A percentile compares a stretch with the other conserved stretches of the same genome.
Evolutionary conservation across 2,797 vertebrate species (phyloP).

Genomic region (Enteromius argenteus): DNA sequence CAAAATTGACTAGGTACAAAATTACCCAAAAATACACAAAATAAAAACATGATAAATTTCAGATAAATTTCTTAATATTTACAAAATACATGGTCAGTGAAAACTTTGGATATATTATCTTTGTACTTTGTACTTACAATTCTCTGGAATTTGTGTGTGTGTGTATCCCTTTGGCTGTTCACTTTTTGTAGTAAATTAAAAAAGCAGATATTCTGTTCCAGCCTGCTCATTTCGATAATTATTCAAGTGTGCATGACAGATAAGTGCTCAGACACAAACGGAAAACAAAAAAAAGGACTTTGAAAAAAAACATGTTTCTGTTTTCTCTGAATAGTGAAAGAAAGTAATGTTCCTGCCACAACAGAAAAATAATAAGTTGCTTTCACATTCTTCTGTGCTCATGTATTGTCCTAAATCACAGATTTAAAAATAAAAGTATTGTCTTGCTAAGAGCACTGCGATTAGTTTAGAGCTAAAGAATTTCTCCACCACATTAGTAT

Average conservation of each 20-base stretch:
- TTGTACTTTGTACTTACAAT: too few relatives aligned
- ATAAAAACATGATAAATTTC: too few relatives aligned
- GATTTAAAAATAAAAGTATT: slow-evolving; percentile 4
- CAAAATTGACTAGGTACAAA: too few relatives aligned
- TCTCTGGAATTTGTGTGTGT: too few relatives aligned
- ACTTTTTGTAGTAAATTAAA: slow-evolving; percentile 1
- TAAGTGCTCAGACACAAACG: neutral
- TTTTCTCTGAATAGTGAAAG: slow-evolving; percentile 7
- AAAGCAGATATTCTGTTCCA: slow-evolving; percentile 3
- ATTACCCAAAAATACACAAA: too few relatives aligned
- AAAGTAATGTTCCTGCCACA: slow-evolving; percentile 7
- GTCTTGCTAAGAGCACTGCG: neutral
- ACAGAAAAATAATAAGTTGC: neutral
- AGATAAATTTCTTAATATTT: too few relatives aligned
- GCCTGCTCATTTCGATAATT: slow-evolving; percentile 44
- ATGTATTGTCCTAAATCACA: slow-evolving; percentile 14
- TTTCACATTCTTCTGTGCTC: neutral
- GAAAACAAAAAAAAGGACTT: neutral
- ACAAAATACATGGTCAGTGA: too few relatives aligned
- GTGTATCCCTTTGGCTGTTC: neutral
- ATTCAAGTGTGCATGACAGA: slow-evolving; percentile 21
- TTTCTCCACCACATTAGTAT: neutral
- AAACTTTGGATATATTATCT: too few relatives aligned
- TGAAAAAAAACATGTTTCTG: neutral
- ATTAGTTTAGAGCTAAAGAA: slow-evolving; percentile 2